Evolutionary conservation across 2,797 vertebrate genomes (phyloP), one percentile per base, ranked within the genome.

Genomic region (Microctenopoma steveboyesi): DNA sequence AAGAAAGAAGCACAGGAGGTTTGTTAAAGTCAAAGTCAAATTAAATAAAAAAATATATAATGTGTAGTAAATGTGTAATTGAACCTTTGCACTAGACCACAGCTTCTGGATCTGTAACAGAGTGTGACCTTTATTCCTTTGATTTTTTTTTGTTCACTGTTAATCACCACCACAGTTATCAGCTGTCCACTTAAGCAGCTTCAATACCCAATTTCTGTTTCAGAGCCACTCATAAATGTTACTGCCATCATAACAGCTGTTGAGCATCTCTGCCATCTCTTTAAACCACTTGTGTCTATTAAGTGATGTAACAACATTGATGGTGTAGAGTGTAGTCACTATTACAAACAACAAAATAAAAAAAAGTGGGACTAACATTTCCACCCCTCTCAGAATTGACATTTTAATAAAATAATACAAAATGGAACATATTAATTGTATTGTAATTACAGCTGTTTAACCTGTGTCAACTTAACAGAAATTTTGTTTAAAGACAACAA

Each of bases 241-340:
- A 2, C 14, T 56, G 54, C n/a, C 57, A 48, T 67, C 22, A 33
- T 33, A 74, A 45, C 43, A 60, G 52, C 48, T 42, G 51, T 51
- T 7, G 28, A 64, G 51, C 47, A 54, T 66, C 51, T 27, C 40
- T 15, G 16, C 25, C 15, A 30, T 15, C 59, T 78, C 10, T 67
- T 67, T 35, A 16, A 59, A 76, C 47, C 67, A 61, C 54, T 79
- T 56, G 12, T 42, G 43, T 18, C 37, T 35, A 55, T 64, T 74
- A 54, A 47, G 49, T 51, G 9, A 39, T 67, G 33, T 4, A 0
- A 25, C 9, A 33, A 4, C 22, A 14, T 5, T 18, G 18, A 47
- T 25, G 52, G 33, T 52, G 1, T 18, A 12, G 12, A 22, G 12
- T 16, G 37, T 18, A n/a, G 30, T 43, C 37, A n/a, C 30, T 56